Evolutionary conservation across 2,888 invertebrate species (phyloP), one percentile per base, ranked within the genome.

Genomic region (Sycophila texana): DNA sequence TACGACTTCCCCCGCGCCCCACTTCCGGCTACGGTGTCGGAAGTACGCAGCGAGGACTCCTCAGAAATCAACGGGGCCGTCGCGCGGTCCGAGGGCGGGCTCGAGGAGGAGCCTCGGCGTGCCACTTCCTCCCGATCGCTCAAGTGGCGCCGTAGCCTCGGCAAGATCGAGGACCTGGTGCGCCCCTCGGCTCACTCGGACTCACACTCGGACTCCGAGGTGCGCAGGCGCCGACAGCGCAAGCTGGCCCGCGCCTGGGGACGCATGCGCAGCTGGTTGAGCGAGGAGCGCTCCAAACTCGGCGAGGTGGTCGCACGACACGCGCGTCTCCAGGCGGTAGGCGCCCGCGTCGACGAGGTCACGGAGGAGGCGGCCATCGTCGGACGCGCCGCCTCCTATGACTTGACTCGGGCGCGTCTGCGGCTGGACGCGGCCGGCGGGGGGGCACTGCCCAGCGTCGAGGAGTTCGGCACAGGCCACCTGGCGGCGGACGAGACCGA

Each of bases 261-360:
- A 13, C 85, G 85, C 70, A 88, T 89, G 87, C 86, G 89, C 57
- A 86, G 77, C 68, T 89, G 89, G 89, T 68, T 89, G 60, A 84
- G 86, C 53, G 89, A 89, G 53, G 89, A 89, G 76, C 88, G 84
- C 63, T 82, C 84, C 4, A 87, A 83, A 67, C 81, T 89, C 76
- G 87, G 87, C 79, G 88, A 89, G 51, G 88, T 89, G 3, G 87
- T 89, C 16, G 84, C 85, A 51, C 85, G 85, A 55, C 89, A 89
- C 83, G 89, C 89, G 13, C 85, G 84, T 61, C 67, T 89, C 79
- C 89, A 88, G 55, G 86, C 86, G 4, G 87, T 88, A 20, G 86
- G 89, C 0, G 86, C 87, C 0, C 80, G 83, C 16, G 65, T 80
- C 13, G 77, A 77, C 20, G 85, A 84, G 4, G 55, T 77, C 30